Percentiles rank a stretch among this genome's conserved stretches.
phyloP scores from a whole-genome alignment of 2,113 vertebrate genomes.

The Craseonycteris thonglongyai region DNA sequence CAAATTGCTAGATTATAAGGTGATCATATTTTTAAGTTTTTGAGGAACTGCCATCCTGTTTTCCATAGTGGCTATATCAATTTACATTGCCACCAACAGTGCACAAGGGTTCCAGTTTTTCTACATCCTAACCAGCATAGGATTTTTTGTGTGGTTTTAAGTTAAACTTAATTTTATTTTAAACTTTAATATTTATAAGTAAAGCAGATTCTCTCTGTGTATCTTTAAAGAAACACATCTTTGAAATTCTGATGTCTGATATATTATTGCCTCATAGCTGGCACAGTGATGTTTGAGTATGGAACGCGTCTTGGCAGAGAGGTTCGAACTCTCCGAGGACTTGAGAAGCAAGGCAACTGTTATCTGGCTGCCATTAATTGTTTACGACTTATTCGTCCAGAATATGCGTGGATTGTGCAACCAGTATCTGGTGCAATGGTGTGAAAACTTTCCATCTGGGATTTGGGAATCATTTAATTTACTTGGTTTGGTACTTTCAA shows the following conservation, averaged over 20 bases:
- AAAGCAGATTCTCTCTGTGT: neutral
- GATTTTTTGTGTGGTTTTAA: neutral
- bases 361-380: slow-evolving; percentile 94
- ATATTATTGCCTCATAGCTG: slow-evolving; percentile 76
- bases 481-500: neutral
- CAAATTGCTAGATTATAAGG: neutral
- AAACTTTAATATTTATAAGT: neutral
- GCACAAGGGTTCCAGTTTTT: neutral
- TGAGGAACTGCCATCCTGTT: too few species aligned
- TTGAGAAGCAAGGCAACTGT: slow-evolving; percentile 95
- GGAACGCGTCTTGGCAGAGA: slow-evolving; percentile 94
- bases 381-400: slow-evolving; percentile 89
- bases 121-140: neutral
- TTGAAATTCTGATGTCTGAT: neutral
- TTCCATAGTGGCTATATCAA: too few species aligned
- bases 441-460: neutral
- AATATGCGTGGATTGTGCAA: slow-evolving; percentile 98
- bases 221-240: neutral
- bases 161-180: neutral
- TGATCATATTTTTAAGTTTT: neutral
- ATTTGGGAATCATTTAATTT: neutral
- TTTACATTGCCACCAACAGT: too few species aligned
- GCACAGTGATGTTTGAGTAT: slow-evolving; percentile 96
- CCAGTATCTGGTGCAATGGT: slow-evolving; percentile 87
- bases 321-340: slow-evolving; percentile 87